A percentile compares a stretch with the other conserved stretches of the same genome.
Evolutionary conservation across 2,113 vertebrate species (phyloP).

Genomic region (Petroica traversi): DNA sequence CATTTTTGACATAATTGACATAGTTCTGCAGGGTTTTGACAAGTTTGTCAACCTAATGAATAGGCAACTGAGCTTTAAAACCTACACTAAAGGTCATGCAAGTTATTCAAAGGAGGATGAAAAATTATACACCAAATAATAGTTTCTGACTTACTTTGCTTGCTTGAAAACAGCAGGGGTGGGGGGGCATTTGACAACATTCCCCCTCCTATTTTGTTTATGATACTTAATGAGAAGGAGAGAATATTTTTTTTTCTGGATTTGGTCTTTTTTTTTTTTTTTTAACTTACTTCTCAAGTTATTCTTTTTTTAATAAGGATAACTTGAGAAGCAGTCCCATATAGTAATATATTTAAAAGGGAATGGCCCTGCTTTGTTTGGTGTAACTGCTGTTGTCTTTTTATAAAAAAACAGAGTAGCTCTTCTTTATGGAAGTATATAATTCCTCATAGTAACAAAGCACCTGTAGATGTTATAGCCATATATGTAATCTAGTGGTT

Average conservation of each 20-base stretch:
- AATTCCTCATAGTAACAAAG: neutral
- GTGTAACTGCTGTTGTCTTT: neutral
- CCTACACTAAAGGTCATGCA: constrained; percentile 35
- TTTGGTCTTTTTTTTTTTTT: neutral
- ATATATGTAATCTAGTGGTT: neutral
- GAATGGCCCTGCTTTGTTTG: neutral
- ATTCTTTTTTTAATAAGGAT: neutral
- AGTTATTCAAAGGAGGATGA: constrained; percentile 24
- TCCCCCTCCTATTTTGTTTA: neutral
- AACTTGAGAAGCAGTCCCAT: neutral
- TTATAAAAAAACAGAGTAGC: neutral
- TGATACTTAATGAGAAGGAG: neutral
- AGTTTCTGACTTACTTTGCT: constrained; percentile 20
- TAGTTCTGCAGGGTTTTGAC: constrained; percentile 72
- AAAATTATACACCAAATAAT: constrained; percentile 21
- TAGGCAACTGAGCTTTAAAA: constrained; percentile 64
- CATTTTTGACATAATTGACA: constrained; percentile 70
- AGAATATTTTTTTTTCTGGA: neutral
- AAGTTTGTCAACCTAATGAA: constrained; percentile 76
- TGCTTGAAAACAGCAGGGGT: neutral
- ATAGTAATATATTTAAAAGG: neutral
- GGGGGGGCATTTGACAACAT: neutral
- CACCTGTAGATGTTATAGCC: neutral
- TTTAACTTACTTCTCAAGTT: too few relatives aligned
- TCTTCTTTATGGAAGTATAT: neutral